Evolutionary conservation across 2,113 vertebrate species (phyloP).

Genomic region (Aptenodytes patagonicus): DNA sequence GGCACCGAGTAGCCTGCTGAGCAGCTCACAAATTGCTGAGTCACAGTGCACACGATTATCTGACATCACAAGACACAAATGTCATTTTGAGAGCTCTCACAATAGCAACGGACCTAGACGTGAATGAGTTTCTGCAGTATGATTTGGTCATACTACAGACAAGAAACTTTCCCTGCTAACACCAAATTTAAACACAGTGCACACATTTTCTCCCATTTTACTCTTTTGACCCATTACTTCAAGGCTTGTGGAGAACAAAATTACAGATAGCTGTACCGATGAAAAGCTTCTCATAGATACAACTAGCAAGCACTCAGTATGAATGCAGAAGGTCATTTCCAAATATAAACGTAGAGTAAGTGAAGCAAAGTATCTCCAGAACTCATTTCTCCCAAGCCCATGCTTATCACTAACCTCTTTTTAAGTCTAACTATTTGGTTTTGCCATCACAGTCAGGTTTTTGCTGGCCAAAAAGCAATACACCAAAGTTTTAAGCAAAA

Average conservation of each 20-base stretch:
- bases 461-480: not conserved
- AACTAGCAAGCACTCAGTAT: not conserved
- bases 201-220: not conserved
- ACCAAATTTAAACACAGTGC: not conserved
- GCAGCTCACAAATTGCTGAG: conserved; percentile 12
- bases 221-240: not conserved
- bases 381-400: not conserved
- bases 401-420: not conserved
- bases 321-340: not conserved
- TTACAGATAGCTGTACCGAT: rapidly evolving
- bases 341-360: not conserved
- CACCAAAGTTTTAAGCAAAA: not conserved
- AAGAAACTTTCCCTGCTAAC: not conserved
- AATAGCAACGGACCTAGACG: not conserved
- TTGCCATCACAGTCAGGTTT: not conserved
- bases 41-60: not conserved
- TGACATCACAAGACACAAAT: not conserved
- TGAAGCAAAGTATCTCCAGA: not conserved
- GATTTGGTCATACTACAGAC: not conserved
- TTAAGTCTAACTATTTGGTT: not conserved
- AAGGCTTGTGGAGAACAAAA: not conserved
- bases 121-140: not conserved
- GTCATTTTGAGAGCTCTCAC: not conserved
- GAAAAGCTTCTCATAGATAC: not conserved
- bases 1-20: not conserved